Conservation (phyloP, 2,797 vertebrate genomes). For the Melanogrammus aeglefinus region DNA sequence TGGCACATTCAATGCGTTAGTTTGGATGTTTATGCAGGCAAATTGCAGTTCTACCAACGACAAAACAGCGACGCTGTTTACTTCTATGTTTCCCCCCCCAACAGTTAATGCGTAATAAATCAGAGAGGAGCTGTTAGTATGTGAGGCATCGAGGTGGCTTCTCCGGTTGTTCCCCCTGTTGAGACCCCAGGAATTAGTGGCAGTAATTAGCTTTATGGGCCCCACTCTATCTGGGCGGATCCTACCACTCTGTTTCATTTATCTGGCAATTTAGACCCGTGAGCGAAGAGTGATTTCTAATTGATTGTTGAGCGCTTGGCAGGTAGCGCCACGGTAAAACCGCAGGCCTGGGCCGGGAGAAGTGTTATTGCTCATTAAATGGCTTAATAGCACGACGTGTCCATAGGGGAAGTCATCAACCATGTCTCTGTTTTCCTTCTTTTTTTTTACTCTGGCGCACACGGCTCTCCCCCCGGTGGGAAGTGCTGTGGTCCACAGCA, state of each 20-base stretch:
- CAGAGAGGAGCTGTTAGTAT: background rate
- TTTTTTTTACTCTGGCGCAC: background rate
- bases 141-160: background rate
- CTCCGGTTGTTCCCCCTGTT: background rate
- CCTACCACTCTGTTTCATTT: background rate
- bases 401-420: conserved; percentile 67
- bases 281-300: conserved; percentile 36
- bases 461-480: conserved; percentile 68
- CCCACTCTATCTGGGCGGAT: background rate
- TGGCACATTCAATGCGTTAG: background rate
- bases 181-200: background rate
- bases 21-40: background rate
- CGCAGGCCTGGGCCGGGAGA: conserved; percentile 56
- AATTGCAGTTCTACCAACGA: background rate
- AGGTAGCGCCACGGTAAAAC: conserved; percentile 36
- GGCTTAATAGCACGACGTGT: conserved; percentile 67
- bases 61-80: background rate
- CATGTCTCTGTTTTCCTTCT: conserved; percentile 49
- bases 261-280: conserved; percentile 33
- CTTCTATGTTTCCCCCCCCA: background rate
- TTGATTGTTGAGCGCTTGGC: conserved; percentile 37
- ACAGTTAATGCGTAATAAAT: background rate
- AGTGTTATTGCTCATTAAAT: conserved; percentile 72
- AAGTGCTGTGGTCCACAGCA: conserved; percentile 23
- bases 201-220: background rate